Evolutionary conservation across 2,888 invertebrate species (phyloP).

Genomic region (Tribolium freemani): DNA sequence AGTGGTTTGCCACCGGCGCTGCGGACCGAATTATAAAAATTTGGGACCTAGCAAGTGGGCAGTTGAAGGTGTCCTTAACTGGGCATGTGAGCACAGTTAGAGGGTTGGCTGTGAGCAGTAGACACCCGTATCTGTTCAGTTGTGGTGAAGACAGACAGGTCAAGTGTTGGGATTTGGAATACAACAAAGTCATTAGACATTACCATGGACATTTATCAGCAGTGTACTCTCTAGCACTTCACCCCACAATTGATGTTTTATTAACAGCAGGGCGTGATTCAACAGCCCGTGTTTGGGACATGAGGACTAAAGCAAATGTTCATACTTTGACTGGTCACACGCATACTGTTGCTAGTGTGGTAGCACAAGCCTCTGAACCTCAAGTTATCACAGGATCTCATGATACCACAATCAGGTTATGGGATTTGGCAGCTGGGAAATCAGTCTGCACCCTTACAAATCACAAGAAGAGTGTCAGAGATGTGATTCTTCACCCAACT

Average conservation of each 20-base stretch:
- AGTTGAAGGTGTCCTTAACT: conserved; percentile 95
- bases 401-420: conserved; percentile 96
- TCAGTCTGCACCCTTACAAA: conserved; percentile 96
- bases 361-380: conserved; percentile 94
- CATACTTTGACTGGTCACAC: conserved; percentile 97
- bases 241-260: conserved; percentile 95
- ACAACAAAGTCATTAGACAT: conserved; percentile 98
- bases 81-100: conserved; percentile 98
- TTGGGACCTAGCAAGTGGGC: conserved; percentile 98
- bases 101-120: conserved; percentile 91
- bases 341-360: conserved; percentile 96
- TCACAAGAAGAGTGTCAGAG: conserved; percentile 96
- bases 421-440: conserved; percentile 98
- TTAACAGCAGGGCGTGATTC: conserved; percentile 96
- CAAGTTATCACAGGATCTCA: conserved; percentile 93
- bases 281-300: conserved; percentile 98
- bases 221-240: conserved; percentile 92
- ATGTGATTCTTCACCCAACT: conserved; percentile 83
- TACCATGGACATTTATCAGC: conserved; percentile 99
- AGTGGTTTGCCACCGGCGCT: conserved; percentile 92
- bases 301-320: conserved; percentile 98
- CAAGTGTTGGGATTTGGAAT: conserved; percentile 99
- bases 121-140: conserved; percentile 98
- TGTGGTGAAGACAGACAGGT: conserved; percentile 99
- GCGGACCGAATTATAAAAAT: conserved; percentile 99